Evolutionary conservation across 1,140 invertebrate genomes (phyloP), one percentile per base, ranked within the genome.

Genomic region (Nymphalis io): DNA sequence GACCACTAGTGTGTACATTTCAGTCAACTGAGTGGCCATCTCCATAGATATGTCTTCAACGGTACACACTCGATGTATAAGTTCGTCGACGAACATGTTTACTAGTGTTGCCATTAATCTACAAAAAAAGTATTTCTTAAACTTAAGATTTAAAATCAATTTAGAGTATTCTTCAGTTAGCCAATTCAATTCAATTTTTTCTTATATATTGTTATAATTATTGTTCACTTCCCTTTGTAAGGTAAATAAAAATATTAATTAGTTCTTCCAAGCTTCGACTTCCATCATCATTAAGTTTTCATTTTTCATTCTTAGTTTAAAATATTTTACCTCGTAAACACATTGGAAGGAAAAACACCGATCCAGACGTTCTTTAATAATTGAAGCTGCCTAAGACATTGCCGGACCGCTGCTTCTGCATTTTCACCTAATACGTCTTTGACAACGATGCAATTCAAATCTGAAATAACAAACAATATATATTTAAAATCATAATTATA

Each of bases 311-410:
- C 27, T 8, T 33, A 4, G 5, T 8, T 13, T 15, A 18, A 53
- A 15, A 48, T 20, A 48, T 48, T 59, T 72, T 84, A 92, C 91
- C 83, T 88, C 38, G 79, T 86, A 78, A 96, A 97, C 11, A 96
- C 93, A 81, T 94, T 94, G 13, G 82, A 70, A 0, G 96, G 96
- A 57, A 97, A 93, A 3, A 97, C 94, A 68, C 95, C 93, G 51
- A 95, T 92, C 97, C 97, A 98, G 0, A 98, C 95, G 67, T 96
- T 96, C 91, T 96, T 96, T 1, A 99, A 87, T 66, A 98, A 92
- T 81, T 96, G 95, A 65, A 98, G 90, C 86, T 98, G 97, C 55
- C 96, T 93, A 33, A 98, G 92, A 81, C 96, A 97, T 85, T 98
- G 96, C 20, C 96, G 93, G 6, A 98, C 85, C 18, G 95, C 93